Evolutionary conservation across 2,113 vertebrate genomes (phyloP).

Genomic region (Empidonax traillii): DNA sequence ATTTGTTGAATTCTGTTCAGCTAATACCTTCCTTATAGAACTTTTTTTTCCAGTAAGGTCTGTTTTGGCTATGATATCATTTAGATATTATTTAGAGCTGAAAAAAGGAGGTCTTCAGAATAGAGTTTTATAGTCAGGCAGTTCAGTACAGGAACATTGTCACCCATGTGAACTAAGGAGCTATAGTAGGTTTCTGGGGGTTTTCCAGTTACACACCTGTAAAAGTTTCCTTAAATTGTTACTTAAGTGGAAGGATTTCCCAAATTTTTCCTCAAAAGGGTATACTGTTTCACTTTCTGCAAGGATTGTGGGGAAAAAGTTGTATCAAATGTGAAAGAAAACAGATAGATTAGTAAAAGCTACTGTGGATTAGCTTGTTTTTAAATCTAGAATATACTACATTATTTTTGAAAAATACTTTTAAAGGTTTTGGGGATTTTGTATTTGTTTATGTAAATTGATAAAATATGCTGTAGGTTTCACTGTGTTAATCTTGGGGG

Average conservation of each 20-base stretch:
- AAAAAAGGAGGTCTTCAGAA: background rate
- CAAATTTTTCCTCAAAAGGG: background rate
- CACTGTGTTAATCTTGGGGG: background rate
- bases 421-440: accelerated
- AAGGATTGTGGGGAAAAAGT: background rate
- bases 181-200: background rate
- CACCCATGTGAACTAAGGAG: background rate
- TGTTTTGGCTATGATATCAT: background rate
- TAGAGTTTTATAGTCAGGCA: background rate
- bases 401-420: background rate
- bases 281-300: background rate
- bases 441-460: background rate
- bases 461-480: background rate
- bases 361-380: background rate
- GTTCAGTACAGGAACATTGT: background rate
- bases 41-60: background rate
- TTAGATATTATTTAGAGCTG: background rate
- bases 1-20: background rate
- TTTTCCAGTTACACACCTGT: background rate
- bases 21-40: background rate
- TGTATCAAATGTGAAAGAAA: background rate
- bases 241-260: background rate
- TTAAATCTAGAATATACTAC: background rate
- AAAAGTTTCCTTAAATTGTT: background rate
- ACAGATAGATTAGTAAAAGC: background rate